phyloP scores from a whole-genome alignment of 2,113 vertebrate species.

The Echinops telfairi region DNA sequence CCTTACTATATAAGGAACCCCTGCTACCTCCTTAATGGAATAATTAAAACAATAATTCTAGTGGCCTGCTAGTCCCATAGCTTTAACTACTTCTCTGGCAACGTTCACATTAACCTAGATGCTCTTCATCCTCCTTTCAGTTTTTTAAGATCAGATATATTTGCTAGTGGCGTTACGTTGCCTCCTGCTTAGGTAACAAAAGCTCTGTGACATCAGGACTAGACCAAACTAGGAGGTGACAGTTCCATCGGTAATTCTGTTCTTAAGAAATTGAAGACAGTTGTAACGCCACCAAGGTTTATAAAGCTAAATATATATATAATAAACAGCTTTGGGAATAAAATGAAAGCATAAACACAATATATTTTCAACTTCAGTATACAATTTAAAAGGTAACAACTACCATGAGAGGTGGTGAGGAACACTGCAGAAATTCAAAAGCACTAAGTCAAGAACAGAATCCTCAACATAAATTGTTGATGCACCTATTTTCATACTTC shows the following conservation, averaged over 20 bases:
- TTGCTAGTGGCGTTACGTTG: background rate
- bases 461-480: background rate
- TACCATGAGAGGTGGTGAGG: background rate
- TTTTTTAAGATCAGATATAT: background rate
- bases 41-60: background rate
- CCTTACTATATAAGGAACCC: background rate
- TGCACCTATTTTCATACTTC: background rate
- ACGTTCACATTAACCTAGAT: background rate
- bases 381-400: conserved; percentile 3
- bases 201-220: background rate
- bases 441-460: background rate
- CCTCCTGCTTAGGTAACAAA: background rate
- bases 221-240: background rate
- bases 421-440: background rate
- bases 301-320: background rate
- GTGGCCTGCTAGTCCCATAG: background rate
- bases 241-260: background rate
- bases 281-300: background rate
- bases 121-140: background rate
- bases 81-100: background rate
- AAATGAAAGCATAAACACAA: conserved; percentile 9
- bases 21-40: background rate
- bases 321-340: background rate
- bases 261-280: background rate
- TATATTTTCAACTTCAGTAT: conserved; percentile 10